These are phyloP conservation scores for Sebastiscus albofasciatus DNA, from an alignment of 2,797 vertebrate genomes.

Conservation along the genomic window DNA sequence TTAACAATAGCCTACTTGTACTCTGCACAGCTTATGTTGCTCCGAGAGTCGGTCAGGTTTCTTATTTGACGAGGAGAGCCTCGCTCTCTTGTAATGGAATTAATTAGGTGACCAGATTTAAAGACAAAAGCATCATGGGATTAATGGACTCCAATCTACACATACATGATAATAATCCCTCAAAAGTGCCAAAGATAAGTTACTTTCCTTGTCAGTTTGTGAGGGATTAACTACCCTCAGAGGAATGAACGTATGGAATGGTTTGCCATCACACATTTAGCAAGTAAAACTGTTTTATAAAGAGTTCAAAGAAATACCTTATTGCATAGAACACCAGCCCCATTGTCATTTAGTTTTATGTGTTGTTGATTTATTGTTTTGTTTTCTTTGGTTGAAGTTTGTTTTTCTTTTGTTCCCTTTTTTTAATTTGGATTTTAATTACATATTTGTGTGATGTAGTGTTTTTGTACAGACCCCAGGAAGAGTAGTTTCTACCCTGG, in stretches of 20 bases:
- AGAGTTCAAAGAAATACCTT: too few relatives aligned
- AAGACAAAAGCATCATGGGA: neutral
- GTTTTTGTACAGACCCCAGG: too few relatives aligned
- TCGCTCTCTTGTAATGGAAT: neutral
- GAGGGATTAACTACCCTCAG: neutral
- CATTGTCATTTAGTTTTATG: too few relatives aligned
- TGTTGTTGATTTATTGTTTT: too few relatives aligned
- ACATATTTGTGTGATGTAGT: too few relatives aligned
- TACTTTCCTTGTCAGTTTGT: neutral
- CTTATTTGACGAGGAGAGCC: constrained; percentile 20
- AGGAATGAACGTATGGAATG: neutral
- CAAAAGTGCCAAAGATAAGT: neutral
- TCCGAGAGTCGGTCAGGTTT: constrained; percentile 22
- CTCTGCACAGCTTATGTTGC: constrained; percentile 14
- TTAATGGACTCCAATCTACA: neutral
- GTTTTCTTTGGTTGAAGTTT: too few relatives aligned
- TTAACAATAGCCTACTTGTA: constrained; percentile 59
- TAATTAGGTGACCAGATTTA: neutral
- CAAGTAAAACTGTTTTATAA: too few relatives aligned
- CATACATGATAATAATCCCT: neutral
- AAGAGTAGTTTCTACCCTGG: too few relatives aligned
- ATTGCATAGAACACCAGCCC: too few relatives aligned
- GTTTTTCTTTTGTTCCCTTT: too few relatives aligned
- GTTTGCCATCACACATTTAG: too few relatives aligned
- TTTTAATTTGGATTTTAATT: too few relatives aligned